A percentile compares a stretch with the other conserved stretches of the same genome.
These are phyloP conservation scores for Amphipyra berbera DNA, from an alignment of 2,888 invertebrate species.

Conservation along the genomic window DNA sequence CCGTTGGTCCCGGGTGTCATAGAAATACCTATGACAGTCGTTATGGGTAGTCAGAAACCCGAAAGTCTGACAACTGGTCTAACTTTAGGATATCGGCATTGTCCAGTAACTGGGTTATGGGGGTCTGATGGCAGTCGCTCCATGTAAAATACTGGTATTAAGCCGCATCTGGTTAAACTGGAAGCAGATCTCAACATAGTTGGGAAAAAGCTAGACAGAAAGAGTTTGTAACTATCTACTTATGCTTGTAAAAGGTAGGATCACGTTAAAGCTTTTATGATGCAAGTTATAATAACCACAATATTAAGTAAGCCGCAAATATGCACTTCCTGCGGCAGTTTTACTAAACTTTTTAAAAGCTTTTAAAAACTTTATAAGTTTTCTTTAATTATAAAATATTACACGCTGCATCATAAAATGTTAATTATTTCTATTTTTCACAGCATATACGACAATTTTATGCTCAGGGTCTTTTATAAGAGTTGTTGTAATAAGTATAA, in stretches of 20 bases:
- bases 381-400: neutral
- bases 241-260: slow-evolving; percentile 6
- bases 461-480: neutral
- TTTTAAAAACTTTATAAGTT: slow-evolving; percentile 5
- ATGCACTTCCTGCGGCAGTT: slow-evolving; percentile 8
- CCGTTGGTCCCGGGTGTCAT: no score
- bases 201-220: no score
- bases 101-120: no score
- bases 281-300: slow-evolving; percentile 1
- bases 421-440: neutral
- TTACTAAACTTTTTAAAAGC: slow-evolving; percentile 7
- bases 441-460: neutral
- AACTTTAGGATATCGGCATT: no score
- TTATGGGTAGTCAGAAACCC: no score
- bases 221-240: neutral
- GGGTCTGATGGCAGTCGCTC: no score
- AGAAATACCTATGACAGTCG: no score
- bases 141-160: no score
- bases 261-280: slow-evolving; percentile 6
- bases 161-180: no score
- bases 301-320: neutral
- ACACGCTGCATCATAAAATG: neutral
- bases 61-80: no score
- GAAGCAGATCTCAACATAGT: no score
- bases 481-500: neutral